These are phyloP conservation scores for Bombus huntii DNA, from an alignment of 1,140 invertebrate species.

Conservation along the genomic window DNA sequence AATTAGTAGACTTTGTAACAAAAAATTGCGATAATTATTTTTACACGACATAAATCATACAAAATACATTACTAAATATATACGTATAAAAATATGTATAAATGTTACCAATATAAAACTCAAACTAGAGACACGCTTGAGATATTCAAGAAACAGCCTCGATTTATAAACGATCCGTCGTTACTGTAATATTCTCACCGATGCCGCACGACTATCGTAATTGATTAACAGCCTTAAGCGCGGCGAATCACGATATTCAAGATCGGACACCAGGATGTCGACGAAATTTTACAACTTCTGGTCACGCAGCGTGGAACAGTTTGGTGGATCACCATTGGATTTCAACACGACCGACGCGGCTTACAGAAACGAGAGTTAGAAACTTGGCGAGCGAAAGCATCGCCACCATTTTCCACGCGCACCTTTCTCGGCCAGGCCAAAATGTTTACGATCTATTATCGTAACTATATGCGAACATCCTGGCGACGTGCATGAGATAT, in stretches of 20 bases:
- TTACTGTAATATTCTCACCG: too few relatives aligned
- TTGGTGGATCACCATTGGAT: neutral
- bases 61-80: too few relatives aligned
- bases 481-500: slow-evolving; percentile 56
- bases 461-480: slow-evolving; percentile 44
- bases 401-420: neutral
- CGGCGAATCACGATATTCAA: neutral
- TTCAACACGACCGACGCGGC: neutral
- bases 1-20: too few relatives aligned
- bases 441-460: slow-evolving; percentile 59
- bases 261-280: neutral
- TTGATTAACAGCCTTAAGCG: neutral
- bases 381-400: neutral
- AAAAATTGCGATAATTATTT: too few relatives aligned
- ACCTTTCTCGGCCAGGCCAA: slow-evolving; percentile 2
- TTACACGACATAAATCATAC: too few relatives aligned
- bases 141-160: too few relatives aligned
- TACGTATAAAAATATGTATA: too few relatives aligned
- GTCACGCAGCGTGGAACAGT: neutral
- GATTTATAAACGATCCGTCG: too few relatives aligned
- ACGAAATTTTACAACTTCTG: slow-evolving; percentile 20
- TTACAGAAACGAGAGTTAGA: neutral
- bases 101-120: too few relatives aligned
- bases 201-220: neutral
- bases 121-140: too few relatives aligned